Base-by-base conservation (phyloP, 2,888 invertebrate genomes). In the Chesias legatella region DNA sequence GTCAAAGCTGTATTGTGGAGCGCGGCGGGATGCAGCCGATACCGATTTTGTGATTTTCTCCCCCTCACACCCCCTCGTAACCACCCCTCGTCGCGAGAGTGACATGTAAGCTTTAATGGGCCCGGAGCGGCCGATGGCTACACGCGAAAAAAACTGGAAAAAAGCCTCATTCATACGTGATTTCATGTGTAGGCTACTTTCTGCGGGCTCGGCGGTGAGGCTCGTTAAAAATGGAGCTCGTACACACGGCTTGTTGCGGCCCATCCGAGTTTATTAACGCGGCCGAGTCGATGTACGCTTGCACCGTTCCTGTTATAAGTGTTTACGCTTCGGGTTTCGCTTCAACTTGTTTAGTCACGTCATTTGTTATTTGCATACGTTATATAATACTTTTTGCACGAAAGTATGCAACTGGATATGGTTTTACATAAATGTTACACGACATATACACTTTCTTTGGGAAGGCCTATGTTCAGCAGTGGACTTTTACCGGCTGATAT, bases 91-190 rank as follows among this genome's bases (percentile, higher is more conserved):
- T 49, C 67, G 66, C n/a, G 74, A 59, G 83, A 83, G 80, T 84
- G 86, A 85, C 85, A 85, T 86, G 85, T 85, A 81, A 82, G 85
- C 84, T 84, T 84, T 86, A 86, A 85, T 85, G 85, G 85, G 66
- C 70, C 76, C 73, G 72, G 73, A 78, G 78, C 76, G 80, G 79
- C 79, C 78, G 74, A 73, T 60, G 72, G 79, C 66, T 79, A 80
- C 82, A 83, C 77, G 79, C 75, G 81, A n/a, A 80, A 86, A 84
- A 83, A 83, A 78, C 76, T 76, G 79, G 80, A 82, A 17, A 84
- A 84, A 85, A 79, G 74, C 73, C 79, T 83, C 84, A 84, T 86
- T 84, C 84, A 84, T 84, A 85, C 81, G 88, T 85, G 85, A 88
- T 88, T 88, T 81, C 80, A 79, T 82, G 86, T 83, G 81, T 83